These are phyloP conservation scores for Mythimna albipuncta DNA, from an alignment of 2,888 invertebrate genomes.

Conservation along the genomic window DNA sequence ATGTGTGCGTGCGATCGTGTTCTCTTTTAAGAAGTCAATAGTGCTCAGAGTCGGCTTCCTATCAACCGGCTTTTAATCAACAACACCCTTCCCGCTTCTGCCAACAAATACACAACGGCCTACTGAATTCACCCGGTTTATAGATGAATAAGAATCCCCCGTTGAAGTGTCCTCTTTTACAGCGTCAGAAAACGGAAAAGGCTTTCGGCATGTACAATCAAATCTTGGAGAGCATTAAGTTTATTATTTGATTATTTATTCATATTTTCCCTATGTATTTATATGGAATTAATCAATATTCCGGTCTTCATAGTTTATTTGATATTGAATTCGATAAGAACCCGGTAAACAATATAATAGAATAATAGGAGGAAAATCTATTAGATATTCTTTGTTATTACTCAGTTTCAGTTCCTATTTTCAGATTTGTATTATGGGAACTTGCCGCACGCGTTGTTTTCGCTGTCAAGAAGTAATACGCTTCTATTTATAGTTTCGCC, in stretches of 20 bases:
- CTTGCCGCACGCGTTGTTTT: slow-evolving; percentile 30
- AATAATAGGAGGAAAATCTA: slow-evolving; percentile 9
- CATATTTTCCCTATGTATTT: slow-evolving; percentile 2
- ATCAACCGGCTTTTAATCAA: slow-evolving; percentile 52
- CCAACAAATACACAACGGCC: slow-evolving; percentile 32
- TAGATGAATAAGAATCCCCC: slow-evolving; percentile 56
- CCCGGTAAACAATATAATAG: not conserved
- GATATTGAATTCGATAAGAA: slow-evolving; percentile 10
- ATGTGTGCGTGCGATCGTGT: slow-evolving; percentile 16
- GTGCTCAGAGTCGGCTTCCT: slow-evolving; percentile 1
- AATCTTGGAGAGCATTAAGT: slow-evolving; percentile 32
- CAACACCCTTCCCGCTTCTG: slow-evolving; percentile 43
- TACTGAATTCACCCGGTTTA: slow-evolving; percentile 57
- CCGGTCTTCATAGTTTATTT: not conserved
- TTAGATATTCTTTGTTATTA: too few relatives aligned
- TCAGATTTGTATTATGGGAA: not conserved
- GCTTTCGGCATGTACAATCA: slow-evolving; percentile 39
- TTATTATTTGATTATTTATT: slow-evolving; percentile 32
- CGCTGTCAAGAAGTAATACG: slow-evolving; percentile 4
- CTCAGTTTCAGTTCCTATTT: not conserved
- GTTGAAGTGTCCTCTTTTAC: slow-evolving; percentile 46
- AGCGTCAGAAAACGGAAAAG: slow-evolving; percentile 45
- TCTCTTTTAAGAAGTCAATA: not conserved
- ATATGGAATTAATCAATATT: slow-evolving; percentile 21
- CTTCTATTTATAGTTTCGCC: not conserved